Evolutionary conservation across 2,888 invertebrate species (phyloP), one percentile per base, ranked within the genome.

Genomic region (Amblyteles armatorius): DNA sequence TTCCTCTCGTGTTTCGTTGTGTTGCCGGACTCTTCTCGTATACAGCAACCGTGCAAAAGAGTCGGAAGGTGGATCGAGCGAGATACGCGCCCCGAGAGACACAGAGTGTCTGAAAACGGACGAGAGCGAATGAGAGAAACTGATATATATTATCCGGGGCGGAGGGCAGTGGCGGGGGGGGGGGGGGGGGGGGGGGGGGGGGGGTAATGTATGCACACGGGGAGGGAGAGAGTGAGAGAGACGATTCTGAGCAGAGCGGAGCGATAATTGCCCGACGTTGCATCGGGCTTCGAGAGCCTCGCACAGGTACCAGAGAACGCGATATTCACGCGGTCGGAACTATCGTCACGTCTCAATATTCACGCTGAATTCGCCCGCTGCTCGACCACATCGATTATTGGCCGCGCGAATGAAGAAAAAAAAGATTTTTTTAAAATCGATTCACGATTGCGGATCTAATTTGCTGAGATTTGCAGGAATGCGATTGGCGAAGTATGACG

Each of bases 241-340:
- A 48, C 44, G 16, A 48, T 77, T 79, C 83, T 79, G 82, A 82
- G 89, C 89, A 87, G 87, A 90, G 91, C 92, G 87, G 87, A 90
- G 91, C 92, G 92, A 92, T 92, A 92, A 92, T 92, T 92, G 92
- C 91, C 92, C 91, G 89, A 91, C 90, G 91, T 90, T 90, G 90
- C 89, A 89, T 89, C 90, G 92, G 86, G 88, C 87, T 87, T 86
- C 84, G 78, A 78, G 69, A 81, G 33, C 85, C 77, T 81, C 79
- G 60, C 55, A 65, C 82, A 67, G 29, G 78, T 80, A 71, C 26
- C 57, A 50, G 13, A 78, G 60, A 89, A 91, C 89, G 89, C 89
- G 90, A 89, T 88, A 88, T 90, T 89, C 63, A n/a, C 29, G 29
- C 74, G 74, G 50, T 19, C 63, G 29, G 74, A 26, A 74, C 19